Evolutionary conservation across 2,113 vertebrate genomes (phyloP), one percentile per base, ranked within the genome.

Genomic region (Melierax canorus): DNA sequence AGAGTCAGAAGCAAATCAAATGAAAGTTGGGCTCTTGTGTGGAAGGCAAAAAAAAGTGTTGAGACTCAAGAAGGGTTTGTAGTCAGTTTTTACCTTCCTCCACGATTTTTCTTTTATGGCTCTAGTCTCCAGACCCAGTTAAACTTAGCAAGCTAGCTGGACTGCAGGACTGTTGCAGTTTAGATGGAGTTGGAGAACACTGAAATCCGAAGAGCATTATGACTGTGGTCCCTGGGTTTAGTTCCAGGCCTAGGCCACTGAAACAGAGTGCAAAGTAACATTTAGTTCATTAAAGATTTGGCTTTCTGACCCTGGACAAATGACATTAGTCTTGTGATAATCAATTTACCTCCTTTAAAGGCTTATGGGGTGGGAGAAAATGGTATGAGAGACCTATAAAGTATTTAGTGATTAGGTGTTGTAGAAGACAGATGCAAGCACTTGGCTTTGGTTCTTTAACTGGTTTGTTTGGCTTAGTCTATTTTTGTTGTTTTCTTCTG

Each of bases 381-480:
- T 32, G 2, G 6, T 32, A 32, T 43, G 32, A 30, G 26, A 19
- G 1, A 13, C 1, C 34, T 69, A 11, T 36, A 3, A 30, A 55
- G 10, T 60, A 38, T 22, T 69, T 59, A 15, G 12, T 17, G 12
- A 36, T 27, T 41, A 55, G 23, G 15, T 56, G 15, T n/a, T 38
- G 7, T n/a, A 68, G 0, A 76, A 3, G 15, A 16, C 16, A 24
- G 71, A 56, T 2, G 5, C 2, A 13, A 45, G 2, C 3, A 22
- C 15, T 92, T 77, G 15, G 4, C 14, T 83, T 63, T 84, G 20
- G 32, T 7, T 62, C 32, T 91, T 71, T 83, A 50, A 50, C 30
- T 24, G 30, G 2, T 75, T 89, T 87, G 7, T 20, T 90, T 20
- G n/a, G 2, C 10, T 26, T 74, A 8, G 8, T 71, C 43, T 94